phyloP scores from a whole-genome alignment of 2,113 vertebrate species.

The Hippolais icterina region DNA sequence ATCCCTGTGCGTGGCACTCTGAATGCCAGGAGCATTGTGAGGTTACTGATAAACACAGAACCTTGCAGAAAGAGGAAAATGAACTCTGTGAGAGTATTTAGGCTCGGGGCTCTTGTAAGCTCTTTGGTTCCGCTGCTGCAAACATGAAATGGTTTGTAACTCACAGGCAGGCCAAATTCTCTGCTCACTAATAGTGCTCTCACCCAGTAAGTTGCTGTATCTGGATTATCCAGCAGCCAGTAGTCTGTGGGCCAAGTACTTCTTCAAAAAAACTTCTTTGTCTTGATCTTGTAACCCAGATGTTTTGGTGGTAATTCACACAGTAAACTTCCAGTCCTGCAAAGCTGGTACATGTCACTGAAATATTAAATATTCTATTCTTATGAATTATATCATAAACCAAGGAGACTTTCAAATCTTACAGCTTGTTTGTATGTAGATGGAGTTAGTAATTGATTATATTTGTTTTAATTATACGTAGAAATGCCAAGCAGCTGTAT shows the following conservation, averaged over 20 bases:
- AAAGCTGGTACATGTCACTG: background rate
- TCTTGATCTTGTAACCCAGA: background rate
- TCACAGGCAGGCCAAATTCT: background rate
- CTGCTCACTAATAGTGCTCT: background rate
- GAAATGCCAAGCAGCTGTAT: background rate
- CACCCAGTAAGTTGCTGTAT: background rate
- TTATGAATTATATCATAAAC: background rate
- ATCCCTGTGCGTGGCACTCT: background rate
- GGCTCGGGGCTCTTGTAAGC: background rate
- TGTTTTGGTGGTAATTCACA: background rate
- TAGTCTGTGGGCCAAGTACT: background rate
- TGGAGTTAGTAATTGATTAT: background rate
- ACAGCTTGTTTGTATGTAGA: background rate
- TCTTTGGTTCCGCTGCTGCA: background rate
- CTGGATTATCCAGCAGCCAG: background rate
- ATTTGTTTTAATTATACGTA: constrained; percentile 9
- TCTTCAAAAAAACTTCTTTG: background rate
- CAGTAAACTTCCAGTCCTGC: background rate
- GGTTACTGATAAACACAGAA: background rate
- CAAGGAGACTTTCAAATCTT: background rate
- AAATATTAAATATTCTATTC: background rate
- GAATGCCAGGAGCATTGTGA: background rate
- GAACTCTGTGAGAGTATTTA: rapidly evolving
- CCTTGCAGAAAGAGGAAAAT: background rate
- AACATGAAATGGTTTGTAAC: background rate